Conservation (phyloP, 2,888 invertebrate genomes). For the Drosophila limbata region DNA sequence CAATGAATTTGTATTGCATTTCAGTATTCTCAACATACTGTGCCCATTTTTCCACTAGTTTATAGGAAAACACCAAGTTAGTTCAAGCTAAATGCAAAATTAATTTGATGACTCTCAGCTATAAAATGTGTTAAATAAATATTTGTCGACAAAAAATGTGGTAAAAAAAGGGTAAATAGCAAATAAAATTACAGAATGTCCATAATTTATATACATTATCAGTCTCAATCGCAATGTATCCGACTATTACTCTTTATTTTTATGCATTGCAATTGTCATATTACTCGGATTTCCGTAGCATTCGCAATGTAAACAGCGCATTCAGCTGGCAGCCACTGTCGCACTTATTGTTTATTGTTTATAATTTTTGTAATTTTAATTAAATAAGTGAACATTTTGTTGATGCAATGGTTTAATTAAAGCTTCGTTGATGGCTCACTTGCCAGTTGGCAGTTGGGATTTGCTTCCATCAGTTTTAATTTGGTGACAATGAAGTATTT, state of each 20-base stretch:
- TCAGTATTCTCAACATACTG: no score
- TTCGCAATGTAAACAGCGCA: slow-evolving; percentile 66
- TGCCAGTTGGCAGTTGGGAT: slow-evolving; percentile 42
- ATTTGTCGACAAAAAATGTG: no score
- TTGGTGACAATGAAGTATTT: slow-evolving; percentile 63
- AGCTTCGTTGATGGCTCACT: slow-evolving; percentile 70
- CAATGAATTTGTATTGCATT: no score
- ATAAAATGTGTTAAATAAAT: no score
- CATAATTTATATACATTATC: no score
- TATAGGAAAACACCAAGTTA: no score
- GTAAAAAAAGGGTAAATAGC: no score
- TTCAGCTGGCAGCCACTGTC: slow-evolving; percentile 45
- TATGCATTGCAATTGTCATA: slow-evolving; percentile 49
- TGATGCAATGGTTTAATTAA: slow-evolving; percentile 56
- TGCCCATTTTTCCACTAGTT: no score
- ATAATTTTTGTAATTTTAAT: slow-evolving; percentile 78
- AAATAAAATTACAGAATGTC: no score
- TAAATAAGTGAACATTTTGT: slow-evolving; percentile 66
- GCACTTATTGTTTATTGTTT: slow-evolving; percentile 66
- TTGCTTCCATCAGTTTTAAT: slow-evolving; percentile 59
- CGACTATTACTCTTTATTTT: slow-evolving; percentile 21
- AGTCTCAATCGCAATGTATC: background rate
- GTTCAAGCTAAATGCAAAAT: no score
- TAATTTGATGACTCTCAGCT: no score
- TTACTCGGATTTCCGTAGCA: slow-evolving; percentile 45